A percentile compares a stretch with the other conserved stretches of the same genome.
Conservation (phyloP, 1,140 invertebrate genomes). For the Drosophila santomea region DNA sequence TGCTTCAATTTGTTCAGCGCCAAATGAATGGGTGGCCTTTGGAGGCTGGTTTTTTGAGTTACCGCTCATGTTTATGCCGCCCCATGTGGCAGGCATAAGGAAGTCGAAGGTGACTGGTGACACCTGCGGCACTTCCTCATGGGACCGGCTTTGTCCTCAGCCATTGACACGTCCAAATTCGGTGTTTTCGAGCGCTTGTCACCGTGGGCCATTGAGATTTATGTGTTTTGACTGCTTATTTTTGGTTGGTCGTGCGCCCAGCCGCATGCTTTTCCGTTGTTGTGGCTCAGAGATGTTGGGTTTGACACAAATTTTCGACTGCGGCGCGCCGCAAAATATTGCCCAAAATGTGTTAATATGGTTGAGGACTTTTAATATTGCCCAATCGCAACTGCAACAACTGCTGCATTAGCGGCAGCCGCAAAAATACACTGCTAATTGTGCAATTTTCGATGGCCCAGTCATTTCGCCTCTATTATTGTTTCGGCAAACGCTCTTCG, state of each 20-base stretch:
- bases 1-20: background rate
- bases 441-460: slow-evolving; percentile 73
- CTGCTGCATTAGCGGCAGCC: slow-evolving; percentile 27
- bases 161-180: slow-evolving; percentile 33
- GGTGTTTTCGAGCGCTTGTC: slow-evolving; percentile 37
- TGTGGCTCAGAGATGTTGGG: slow-evolving; percentile 22
- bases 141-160: slow-evolving; percentile 39
- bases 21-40: background rate
- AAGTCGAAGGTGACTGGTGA: slow-evolving; percentile 48
- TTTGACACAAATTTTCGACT: slow-evolving; percentile 76
- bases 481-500: slow-evolving; percentile 35
- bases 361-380: slow-evolving; percentile 81
- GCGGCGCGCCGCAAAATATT: slow-evolving; percentile 77
- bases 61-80: slow-evolving; percentile 52
- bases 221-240: slow-evolving; percentile 49
- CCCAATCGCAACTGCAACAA: slow-evolving; percentile 49
- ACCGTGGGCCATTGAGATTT: slow-evolving; percentile 49
- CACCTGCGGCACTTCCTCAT: slow-evolving; percentile 72
- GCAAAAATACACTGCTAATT: slow-evolving; percentile 65
- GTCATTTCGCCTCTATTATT: slow-evolving; percentile 51
- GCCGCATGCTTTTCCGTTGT: slow-evolving; percentile 68
- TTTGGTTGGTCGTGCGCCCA: slow-evolving; percentile 61
- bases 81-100: slow-evolving; percentile 65
- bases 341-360: slow-evolving; percentile 82
- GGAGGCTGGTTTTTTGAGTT: slow-evolving; percentile 10